These are phyloP conservation scores for Anguilla rostrata DNA, from an alignment of 2,113 vertebrate species.

Conservation along the genomic window DNA sequence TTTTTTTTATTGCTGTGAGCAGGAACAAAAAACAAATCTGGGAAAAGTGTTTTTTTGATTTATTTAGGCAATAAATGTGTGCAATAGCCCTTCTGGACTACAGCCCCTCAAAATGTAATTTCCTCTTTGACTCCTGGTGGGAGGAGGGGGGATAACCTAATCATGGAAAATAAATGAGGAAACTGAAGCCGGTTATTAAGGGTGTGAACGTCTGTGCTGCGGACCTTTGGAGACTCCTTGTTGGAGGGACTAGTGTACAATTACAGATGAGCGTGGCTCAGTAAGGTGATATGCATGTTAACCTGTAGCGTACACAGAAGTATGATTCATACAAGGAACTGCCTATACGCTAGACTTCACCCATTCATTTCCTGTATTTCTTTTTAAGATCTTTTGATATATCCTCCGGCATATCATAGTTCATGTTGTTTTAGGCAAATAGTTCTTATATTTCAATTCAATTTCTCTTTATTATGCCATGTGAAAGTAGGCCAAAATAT, in stretches of 20 bases:
- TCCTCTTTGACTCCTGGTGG: not conserved
- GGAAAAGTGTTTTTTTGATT: no score
- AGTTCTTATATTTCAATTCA: not conserved
- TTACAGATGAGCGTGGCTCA: not conserved
- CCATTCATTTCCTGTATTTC: not conserved
- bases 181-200: not conserved
- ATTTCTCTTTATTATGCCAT: not conserved
- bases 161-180: not conserved
- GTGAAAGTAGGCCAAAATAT: not conserved
- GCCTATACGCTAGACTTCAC: not conserved
- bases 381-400: not conserved
- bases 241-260: not conserved
- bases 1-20: no score
- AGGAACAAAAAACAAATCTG: no score
- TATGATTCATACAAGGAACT: constrained; percentile 3
- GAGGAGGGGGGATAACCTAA: not conserved
- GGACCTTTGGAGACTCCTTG: not conserved
- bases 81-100: no score
- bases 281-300: not conserved
- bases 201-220: not conserved
- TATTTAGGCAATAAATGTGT: no score
- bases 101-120: not conserved
- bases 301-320: not conserved
- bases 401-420: not conserved
- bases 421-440: not conserved